Conservation (phyloP, 30 jellyfish, hydroid and myxozoan species). For the Hydractinia symbiolongicarpus region DNA sequence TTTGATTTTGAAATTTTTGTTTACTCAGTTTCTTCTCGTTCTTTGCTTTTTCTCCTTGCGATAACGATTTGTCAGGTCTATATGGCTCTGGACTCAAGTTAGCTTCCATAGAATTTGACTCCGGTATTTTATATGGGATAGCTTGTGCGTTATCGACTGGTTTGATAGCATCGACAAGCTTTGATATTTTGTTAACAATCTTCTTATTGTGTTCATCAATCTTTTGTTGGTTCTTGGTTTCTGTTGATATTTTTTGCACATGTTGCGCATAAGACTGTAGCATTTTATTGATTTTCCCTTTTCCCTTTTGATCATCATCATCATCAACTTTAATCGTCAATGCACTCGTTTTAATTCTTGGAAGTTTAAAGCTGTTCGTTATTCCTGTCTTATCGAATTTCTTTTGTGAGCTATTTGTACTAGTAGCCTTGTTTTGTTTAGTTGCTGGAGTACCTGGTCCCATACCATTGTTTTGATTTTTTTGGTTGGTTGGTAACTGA, state of each 20-base stretch:
- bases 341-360: constrained; percentile 7
- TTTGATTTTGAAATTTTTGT: too few species aligned
- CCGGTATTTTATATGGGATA: too few species aligned
- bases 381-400: neutral
- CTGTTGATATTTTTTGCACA: neutral
- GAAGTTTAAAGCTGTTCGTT: neutral
- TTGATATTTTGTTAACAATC: constrained; percentile 4
- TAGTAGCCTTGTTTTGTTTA: neutral
- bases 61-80: too few species aligned
- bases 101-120: too few species aligned
- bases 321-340: neutral
- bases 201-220: constrained; percentile 13
- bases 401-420: neutral
- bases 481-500: neutral
- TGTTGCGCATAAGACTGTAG: neutral
- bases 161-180: constrained; percentile 17
- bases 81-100: too few species aligned
- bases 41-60: too few species aligned
- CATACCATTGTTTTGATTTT: neutral
- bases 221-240: neutral
- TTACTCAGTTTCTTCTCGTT: too few species aligned
- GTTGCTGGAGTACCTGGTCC: neutral
- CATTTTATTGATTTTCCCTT: neutral
- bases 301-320: neutral
- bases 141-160: constrained; percentile 10